These are phyloP conservation scores for Leptopilina boulardi DNA, from an alignment of 1,140 invertebrate species.

Conservation along the genomic window DNA sequence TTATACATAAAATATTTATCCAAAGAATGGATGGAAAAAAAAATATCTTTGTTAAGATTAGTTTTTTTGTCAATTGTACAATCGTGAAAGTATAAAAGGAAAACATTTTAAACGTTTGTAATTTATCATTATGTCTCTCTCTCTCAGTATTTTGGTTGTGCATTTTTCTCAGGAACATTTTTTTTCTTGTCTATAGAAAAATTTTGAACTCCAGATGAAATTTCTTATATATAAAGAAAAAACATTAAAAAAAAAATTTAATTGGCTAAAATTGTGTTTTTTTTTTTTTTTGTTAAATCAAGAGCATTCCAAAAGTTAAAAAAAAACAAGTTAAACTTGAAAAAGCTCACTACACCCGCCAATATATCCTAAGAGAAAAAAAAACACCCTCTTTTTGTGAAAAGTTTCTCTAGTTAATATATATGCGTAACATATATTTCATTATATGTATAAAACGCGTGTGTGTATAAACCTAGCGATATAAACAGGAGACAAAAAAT, in stretches of 20 bases:
- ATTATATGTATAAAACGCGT: conserved; percentile 48
- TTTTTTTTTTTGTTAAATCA: conserved; percentile 1
- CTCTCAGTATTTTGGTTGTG: conserved; percentile 12
- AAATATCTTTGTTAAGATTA: conserved; percentile 27
- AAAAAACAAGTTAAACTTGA: neutral
- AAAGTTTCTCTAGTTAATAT: conserved; percentile 36
- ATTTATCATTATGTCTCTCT: too few relatives aligned
- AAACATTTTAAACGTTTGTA: conserved; percentile 24
- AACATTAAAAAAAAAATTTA: conserved; percentile 25
- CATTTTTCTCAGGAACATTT: conserved; percentile 21
- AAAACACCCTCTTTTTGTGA: neutral
- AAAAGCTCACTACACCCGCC: conserved; percentile 16
- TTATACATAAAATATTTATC: neutral
- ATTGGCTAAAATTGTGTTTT: neutral
- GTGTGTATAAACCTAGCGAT: conserved; percentile 31
- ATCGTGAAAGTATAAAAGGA: conserved; percentile 30
- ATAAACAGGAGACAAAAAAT: conserved; percentile 52
- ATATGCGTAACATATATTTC: conserved; percentile 45
- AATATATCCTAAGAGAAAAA: conserved; percentile 27
- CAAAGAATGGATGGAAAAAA: conserved; percentile 20
- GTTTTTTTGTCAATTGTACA: conserved; percentile 27
- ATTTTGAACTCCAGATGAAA: neutral
- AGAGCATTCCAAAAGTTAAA: conserved; percentile 13
- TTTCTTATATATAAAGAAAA: neutral
- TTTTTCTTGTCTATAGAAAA: conserved; percentile 10